Evolutionary conservation across 1,140 invertebrate genomes (phyloP).

Genomic region (Acromyrmex charruanus): DNA sequence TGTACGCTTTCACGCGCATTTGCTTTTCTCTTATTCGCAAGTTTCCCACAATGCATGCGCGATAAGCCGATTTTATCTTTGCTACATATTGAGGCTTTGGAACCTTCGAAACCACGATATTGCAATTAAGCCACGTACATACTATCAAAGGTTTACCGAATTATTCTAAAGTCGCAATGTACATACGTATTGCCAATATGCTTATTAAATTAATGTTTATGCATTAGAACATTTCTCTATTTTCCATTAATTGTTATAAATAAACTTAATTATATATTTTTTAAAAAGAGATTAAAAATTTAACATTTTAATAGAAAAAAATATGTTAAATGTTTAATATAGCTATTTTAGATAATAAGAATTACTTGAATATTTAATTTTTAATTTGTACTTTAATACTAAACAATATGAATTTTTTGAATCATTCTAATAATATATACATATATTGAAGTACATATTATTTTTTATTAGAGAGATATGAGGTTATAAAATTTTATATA

Average conservation of each 20-base stretch:
- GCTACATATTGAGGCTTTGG: background rate
- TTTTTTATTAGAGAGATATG: too few relatives aligned
- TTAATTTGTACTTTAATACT: background rate
- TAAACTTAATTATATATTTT: background rate
- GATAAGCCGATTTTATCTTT: constrained; percentile 35
- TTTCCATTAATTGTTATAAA: background rate
- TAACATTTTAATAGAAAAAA: background rate
- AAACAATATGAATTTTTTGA: background rate
- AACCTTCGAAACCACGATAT: background rate
- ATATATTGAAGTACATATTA: background rate
- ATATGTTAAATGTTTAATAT: background rate
- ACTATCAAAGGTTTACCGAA: background rate
- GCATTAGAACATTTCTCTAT: background rate
- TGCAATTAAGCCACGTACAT: constrained; percentile 4
- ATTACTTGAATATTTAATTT: background rate
- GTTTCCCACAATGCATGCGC: background rate
- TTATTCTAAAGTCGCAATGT: background rate
- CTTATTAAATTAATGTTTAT: background rate
- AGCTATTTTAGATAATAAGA: background rate
- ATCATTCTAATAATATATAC: background rate
- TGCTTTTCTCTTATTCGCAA: constrained; percentile 2
- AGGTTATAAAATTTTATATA: too few relatives aligned
- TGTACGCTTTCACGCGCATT: background rate
- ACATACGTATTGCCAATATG: background rate
- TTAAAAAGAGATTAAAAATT: background rate